Percentiles rank a stretch among this genome's conserved stretches.
phyloP scores from a whole-genome alignment of 2,888 invertebrate genomes.

The Agrilus cyanescens region DNA sequence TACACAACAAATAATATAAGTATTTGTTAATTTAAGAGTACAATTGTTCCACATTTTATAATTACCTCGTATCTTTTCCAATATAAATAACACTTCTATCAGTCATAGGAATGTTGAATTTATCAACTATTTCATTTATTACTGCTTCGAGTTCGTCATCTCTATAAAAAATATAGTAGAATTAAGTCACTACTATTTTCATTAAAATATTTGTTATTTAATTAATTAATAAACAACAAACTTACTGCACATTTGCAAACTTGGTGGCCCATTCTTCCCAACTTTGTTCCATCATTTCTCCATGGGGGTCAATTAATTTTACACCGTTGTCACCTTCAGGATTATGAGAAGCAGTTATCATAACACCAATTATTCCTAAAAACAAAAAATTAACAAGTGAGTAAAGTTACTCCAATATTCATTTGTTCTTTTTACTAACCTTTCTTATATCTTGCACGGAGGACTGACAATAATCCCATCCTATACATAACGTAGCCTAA shows the following conservation, averaged over 20 bases:
- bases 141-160: constrained; percentile 61
- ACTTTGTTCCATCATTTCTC: constrained; percentile 87
- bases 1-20: too few species aligned
- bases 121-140: constrained; percentile 56
- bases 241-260: constrained; percentile 70
- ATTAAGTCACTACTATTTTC: too few species aligned
- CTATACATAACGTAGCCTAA: constrained; percentile 88
- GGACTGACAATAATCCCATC: constrained; percentile 84
- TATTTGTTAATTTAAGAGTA: background rate
- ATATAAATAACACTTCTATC: constrained; percentile 64
- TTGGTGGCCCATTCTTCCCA: constrained; percentile 89
- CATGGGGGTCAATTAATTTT: constrained; percentile 89
- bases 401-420: background rate
- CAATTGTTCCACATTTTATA: background rate
- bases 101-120: constrained; percentile 60
- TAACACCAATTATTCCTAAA: constrained; percentile 77
- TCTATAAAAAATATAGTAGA: constrained; percentile 30
- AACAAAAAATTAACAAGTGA: constrained; percentile 2
- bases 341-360: constrained; percentile 99
- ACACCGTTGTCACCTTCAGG: constrained; percentile 93
- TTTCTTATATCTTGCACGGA: constrained; percentile 72
- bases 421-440: constrained; percentile 39
- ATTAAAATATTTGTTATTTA: too few species aligned
- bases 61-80: constrained; percentile 73
- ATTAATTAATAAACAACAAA: constrained; percentile 5